Evolutionary conservation across 1,140 invertebrate species (phyloP).

Genomic region (Metopolophium dirhodum): DNA sequence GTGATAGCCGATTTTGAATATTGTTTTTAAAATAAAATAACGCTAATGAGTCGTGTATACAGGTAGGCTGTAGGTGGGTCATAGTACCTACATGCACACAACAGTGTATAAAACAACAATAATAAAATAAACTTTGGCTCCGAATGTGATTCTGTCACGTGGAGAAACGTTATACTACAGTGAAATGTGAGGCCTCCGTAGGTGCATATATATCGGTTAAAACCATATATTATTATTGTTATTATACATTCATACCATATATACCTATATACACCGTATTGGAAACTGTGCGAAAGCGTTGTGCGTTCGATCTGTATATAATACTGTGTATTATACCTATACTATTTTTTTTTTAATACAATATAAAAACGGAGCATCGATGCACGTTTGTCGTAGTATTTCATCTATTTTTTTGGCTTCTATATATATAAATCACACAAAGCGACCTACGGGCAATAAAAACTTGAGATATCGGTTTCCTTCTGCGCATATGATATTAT

Average conservation of each 20-base stretch:
- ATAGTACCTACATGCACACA: not conserved
- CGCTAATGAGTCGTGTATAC: not conserved
- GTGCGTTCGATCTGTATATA: not conserved
- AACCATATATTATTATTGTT: not conserved
- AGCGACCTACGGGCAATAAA: not conserved
- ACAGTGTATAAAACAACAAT: not conserved
- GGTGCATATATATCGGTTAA: not conserved
- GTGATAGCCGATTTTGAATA: not conserved
- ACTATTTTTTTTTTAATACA: not conserved
- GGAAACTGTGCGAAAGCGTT: not conserved
- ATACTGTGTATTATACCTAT: not conserved
- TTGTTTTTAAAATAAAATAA: not conserved
- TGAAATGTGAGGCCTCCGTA: not conserved
- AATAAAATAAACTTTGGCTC: slow-evolving; percentile 7
- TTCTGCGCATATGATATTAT: not conserved
- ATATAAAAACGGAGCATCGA: not conserved
- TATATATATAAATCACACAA: not conserved
- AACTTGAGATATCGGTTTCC: slow-evolving; percentile 32
- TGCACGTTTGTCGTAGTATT: not conserved
- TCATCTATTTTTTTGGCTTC: slow-evolving; percentile 38
- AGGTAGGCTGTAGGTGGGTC: not conserved
- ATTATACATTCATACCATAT: no score
- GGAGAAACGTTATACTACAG: not conserved
- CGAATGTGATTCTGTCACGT: not conserved
- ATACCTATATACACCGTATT: not conserved